Conservation (phyloP, 2,797 vertebrate species). For the Eulemur albifrons region DNA sequence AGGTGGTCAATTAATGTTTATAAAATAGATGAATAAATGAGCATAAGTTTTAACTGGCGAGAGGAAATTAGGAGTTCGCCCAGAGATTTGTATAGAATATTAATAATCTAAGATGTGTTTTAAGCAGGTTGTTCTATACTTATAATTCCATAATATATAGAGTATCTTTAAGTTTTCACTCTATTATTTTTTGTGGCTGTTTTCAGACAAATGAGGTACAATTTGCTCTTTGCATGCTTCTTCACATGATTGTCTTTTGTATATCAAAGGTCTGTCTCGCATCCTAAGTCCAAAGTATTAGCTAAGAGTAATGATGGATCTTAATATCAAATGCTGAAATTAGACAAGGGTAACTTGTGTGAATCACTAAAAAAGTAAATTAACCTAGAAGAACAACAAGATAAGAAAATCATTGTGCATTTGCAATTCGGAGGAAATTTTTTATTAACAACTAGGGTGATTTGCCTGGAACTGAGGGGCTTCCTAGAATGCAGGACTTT, state of each 20-base stretch:
- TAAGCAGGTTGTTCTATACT: background rate
- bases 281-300: background rate
- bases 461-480: background rate
- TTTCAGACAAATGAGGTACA: background rate
- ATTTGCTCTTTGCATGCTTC: background rate
- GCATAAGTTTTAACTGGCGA: background rate
- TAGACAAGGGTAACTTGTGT: background rate
- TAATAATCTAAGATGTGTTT: background rate
- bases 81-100: background rate
- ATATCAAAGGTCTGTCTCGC: background rate
- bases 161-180: background rate
- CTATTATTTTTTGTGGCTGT: background rate
- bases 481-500: background rate
- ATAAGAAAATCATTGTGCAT: background rate
- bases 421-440: background rate
- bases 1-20: background rate
- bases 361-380: background rate
- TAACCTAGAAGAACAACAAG: background rate
- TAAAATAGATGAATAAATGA: background rate
- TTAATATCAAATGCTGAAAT: background rate
- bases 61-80: background rate
- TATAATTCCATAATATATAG: background rate
- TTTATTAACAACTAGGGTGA: background rate
- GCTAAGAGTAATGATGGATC: background rate
- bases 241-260: background rate